Evolutionary conservation across 1,140 invertebrate species (phyloP), one percentile per base, ranked within the genome.

Genomic region (Drosophila tani): DNA sequence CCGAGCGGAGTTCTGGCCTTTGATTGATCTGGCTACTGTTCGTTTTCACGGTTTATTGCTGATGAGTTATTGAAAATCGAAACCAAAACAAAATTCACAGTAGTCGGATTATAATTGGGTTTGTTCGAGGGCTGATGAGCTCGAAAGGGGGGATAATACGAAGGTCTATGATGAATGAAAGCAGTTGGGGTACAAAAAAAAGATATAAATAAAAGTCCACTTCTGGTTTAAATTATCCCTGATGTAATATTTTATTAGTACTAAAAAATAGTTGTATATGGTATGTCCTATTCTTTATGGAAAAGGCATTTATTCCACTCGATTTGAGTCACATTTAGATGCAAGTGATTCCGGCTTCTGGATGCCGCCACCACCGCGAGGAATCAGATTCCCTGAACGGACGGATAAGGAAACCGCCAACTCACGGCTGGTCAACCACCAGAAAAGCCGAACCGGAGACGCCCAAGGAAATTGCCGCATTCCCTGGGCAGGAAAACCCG

Each of bases 281-380:
- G 15, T n/a, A 40, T 11, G 24, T 57, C 57, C n/a, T 38, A 21
- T 41, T 5, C 4, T 32, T 32, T 32, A 24, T 17, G 35, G 17
- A 41, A 49, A n/a, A 17, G 60, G 75, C 75, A 70, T 85, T 71
- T 81, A 79, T 91, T 91, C 90, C 83, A 81, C 78, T 83, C 90
- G 82, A 91, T 91, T 91, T 91, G 82, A 81, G 91, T 71, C 75
- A 59, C 84, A 85, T 86, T 88, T 82, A 91, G 81, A 69, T 75
- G 88, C 88, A 88, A 88, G 90, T 91, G 86, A 91, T 91, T 87
- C 71, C 64, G 41, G 45, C 46, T 60, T 15, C 35, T 46, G 49
- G n/a, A 35, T 11, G 15, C 62, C 65, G 15, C 62, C 75, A 51
- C 46, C 49, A 51, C 47, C 74, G 51, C 49, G 43, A 66, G 60